These are phyloP conservation scores for Paralichthys olivaceus DNA, from an alignment of 2,113 vertebrate genomes.

Conservation along the genomic window DNA sequence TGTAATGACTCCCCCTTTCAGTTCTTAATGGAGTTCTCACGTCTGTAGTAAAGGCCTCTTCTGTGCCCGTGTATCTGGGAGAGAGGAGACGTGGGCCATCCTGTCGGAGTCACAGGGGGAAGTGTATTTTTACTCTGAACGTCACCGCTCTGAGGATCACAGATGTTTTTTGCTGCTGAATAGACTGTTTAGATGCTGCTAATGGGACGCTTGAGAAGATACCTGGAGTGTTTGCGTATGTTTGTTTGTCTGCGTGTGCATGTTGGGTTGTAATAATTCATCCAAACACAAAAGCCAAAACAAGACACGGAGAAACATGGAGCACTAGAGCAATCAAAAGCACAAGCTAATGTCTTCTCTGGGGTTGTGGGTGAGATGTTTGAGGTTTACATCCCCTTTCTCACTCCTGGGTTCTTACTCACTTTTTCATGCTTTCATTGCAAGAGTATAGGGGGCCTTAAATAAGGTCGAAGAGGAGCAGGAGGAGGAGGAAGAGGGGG, in stretches of 20 bases:
- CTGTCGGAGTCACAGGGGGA: slow-evolving; percentile 48
- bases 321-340: slow-evolving; percentile 13
- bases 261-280: slow-evolving; percentile 43
- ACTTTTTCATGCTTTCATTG: slow-evolving; percentile 58
- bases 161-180: slow-evolving; percentile 46
- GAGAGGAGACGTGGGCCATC: slow-evolving; percentile 20
- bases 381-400: slow-evolving; percentile 29
- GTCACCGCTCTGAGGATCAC: slow-evolving; percentile 62
- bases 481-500: slow-evolving; percentile 28
- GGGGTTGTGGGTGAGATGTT: slow-evolving; percentile 18
- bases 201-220: slow-evolving; percentile 59
- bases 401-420: slow-evolving; percentile 8
- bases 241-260: slow-evolving; percentile 14
- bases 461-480: slow-evolving; percentile 63
- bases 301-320: too few relatives aligned
- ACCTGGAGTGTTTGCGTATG: slow-evolving; percentile 47
- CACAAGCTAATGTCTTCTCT: not conserved
- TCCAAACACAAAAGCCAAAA: slow-evolving; percentile 22
- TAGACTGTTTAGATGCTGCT: slow-evolving; percentile 39
- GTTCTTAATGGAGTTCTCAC: slow-evolving; percentile 77
- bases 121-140: slow-evolving; percentile 41
- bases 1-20: slow-evolving; percentile 68
- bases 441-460: slow-evolving; percentile 65
- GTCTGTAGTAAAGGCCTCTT: slow-evolving; percentile 62
- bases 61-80: slow-evolving; percentile 2